Conservation (phyloP, 2,113 vertebrate genomes). For the Equus quagga region DNA sequence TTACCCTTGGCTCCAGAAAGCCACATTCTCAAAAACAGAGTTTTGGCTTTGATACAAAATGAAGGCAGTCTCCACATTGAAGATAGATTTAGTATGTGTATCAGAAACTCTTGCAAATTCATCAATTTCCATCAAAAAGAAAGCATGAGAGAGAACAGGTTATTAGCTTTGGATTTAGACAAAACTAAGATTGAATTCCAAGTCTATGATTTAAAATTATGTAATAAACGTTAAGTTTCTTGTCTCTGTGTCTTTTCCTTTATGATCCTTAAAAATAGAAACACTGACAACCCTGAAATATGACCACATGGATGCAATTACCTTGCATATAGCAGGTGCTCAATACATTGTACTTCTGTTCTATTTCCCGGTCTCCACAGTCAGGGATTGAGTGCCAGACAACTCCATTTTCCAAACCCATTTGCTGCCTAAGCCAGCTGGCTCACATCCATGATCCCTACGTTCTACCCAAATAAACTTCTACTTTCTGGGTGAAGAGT, state of each 20-base stretch:
- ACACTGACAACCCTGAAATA: not conserved
- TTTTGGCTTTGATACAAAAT: not conserved
- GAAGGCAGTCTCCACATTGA: not conserved
- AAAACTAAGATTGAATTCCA: not conserved
- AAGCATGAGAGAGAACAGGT: not conserved
- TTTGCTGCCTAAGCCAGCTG: constrained; percentile 17
- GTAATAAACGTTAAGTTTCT: not conserved
- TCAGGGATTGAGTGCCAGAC: not conserved
- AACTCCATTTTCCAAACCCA: constrained; percentile 51
- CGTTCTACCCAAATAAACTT: not conserved
- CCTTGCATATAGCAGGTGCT: constrained; percentile 37
- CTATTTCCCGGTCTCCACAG: not conserved
- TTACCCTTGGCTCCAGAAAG: not conserved
- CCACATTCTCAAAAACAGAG: not conserved
- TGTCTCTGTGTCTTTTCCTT: not conserved
- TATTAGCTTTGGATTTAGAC: not conserved
- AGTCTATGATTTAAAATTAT: not conserved
- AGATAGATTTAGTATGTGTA: not conserved
- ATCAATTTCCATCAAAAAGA: not conserved
- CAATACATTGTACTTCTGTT: constrained; percentile 49
- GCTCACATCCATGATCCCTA: not conserved
- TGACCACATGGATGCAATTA: constrained; percentile 4
- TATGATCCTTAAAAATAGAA: not conserved
- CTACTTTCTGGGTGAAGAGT: not conserved
- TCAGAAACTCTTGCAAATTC: not conserved